Percentiles rank a stretch among this genome's conserved stretches.
These are phyloP conservation scores for Eupithecia pulchellata DNA, from an alignment of 2,888 invertebrate species.

Conservation along the genomic window DNA sequence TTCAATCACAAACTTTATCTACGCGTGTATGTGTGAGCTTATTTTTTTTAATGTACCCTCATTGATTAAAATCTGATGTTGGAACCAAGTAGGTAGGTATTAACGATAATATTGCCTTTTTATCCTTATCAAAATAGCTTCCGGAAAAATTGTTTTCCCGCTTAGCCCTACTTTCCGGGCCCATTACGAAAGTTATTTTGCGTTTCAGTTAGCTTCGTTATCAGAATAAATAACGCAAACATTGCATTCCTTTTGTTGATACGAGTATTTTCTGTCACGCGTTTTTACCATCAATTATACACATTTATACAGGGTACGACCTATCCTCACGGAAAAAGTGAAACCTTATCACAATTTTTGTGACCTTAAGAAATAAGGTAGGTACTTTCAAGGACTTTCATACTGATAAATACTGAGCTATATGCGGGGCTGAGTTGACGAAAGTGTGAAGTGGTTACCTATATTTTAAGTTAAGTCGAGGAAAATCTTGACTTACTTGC, in stretches of 20 bases:
- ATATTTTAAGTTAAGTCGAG: no score
- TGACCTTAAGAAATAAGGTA: background rate
- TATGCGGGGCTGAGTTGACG: background rate
- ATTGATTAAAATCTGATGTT: background rate
- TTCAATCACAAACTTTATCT: no score
- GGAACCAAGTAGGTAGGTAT: no score
- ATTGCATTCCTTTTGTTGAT: slow-evolving; percentile 43
- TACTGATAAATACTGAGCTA: background rate
- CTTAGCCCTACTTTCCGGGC: slow-evolving; percentile 14
- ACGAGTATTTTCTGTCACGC: slow-evolving; percentile 50
- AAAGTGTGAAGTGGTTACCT: no score
- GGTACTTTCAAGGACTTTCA: background rate
- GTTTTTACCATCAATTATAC: slow-evolving; percentile 58
- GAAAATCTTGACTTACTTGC: background rate
- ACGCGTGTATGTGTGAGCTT: no score
- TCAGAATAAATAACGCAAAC: slow-evolving; percentile 33
- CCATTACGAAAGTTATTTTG: slow-evolving; percentile 39
- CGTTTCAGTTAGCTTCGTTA: slow-evolving; percentile 30
- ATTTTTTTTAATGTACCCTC: no score
- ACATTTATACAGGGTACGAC: slow-evolving; percentile 34
- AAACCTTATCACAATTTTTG: background rate
- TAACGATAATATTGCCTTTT: no score
- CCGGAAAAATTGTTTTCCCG: slow-evolving; percentile 1
- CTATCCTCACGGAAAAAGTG: background rate
- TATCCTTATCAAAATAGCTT: background rate